Base-by-base conservation (phyloP, 2,113 vertebrate genomes). In the Clarias gariepinus region DNA sequence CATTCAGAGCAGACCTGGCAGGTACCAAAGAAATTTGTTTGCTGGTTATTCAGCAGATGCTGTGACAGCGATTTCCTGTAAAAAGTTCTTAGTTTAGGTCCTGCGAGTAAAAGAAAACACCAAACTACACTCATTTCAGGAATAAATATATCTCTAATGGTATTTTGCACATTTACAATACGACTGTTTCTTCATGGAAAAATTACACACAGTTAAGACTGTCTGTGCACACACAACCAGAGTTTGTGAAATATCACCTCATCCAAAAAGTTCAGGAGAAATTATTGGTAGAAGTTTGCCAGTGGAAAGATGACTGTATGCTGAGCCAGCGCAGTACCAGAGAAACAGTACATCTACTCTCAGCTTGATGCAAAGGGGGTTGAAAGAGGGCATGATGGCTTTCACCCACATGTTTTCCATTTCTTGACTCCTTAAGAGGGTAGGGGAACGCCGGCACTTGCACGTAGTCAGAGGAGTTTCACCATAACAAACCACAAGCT, bases 401-500 rank as follows among this genome's bases (percentile, higher is more conserved):
- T 85, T 66, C 53, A n/a, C 73, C 60, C 18, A 23, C 36, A 36
- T 23, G n/a, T 47, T 81, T 71, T 81, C 33, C 83, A 76, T 23
- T n/a, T 57, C 33, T 60, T 57, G n/a, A 28, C 10, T 81, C 78
- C 52, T 61, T 76, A 64, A 83, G 52, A 69, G 53, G 23, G 23
- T 53, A 66, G 36, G 36, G 25, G 3, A 64, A 82, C 33, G 30
- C 13, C 2, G 8, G 4, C 30, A 15, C 10, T n/a, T 16, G 64
- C 89, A 87, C 86, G 86, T 87, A 87, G 73, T 66, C 86, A 41
- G 8, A n/a, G 55, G 53, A 64, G 60, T 52, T 86, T 82, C 12
- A n/a, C 69, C 76, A 71, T 55, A 63, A 61, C 36, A 76, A 86
- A 86, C 84, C 71, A 76, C 73, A 82, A 83, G 63, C 83, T 85